These are phyloP conservation scores for Epistrophe eligans DNA, from an alignment of 2,888 invertebrate genomes.

Conservation along the genomic window DNA sequence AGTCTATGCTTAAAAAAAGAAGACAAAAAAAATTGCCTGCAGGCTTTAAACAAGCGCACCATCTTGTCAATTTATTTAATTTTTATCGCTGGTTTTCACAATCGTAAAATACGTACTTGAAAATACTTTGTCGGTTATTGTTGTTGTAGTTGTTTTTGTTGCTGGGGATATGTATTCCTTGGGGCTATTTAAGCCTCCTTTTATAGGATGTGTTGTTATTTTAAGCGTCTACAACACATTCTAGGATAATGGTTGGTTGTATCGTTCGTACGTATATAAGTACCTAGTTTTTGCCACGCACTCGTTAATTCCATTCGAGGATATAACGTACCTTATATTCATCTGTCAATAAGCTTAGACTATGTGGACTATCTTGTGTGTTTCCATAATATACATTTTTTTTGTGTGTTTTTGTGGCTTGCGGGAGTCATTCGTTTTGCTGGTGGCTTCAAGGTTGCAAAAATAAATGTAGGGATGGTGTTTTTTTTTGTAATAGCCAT, in stretches of 20 bases:
- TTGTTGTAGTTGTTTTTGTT: neutral
- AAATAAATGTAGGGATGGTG: constrained; percentile 23
- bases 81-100: constrained; percentile 36
- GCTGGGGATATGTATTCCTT: no score
- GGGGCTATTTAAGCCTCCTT: constrained; percentile 40
- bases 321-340: neutral
- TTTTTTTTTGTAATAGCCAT: neutral
- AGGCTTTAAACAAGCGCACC: constrained; percentile 20
- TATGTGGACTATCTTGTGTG: constrained; percentile 7
- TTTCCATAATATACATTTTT: neutral
- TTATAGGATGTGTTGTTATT: constrained; percentile 45
- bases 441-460: constrained; percentile 61
- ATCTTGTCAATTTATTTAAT: constrained; percentile 45
- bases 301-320: constrained; percentile 19
- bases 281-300: constrained; percentile 26
- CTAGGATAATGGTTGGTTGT: constrained; percentile 59
- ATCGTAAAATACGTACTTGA: constrained; percentile 44
- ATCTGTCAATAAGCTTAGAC: constrained; percentile 51
- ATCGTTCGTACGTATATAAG: no score
- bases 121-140: constrained; percentile 31
- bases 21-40: no score
- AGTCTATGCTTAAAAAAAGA: neutral
- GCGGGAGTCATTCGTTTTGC: constrained; percentile 31
- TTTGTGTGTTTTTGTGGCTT: constrained; percentile 11
- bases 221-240: constrained; percentile 47